A percentile compares a stretch with the other conserved stretches of the same genome.
Evolutionary conservation across 2,113 vertebrate genomes (phyloP).

Genomic region (Montifringilla adamsi): DNA sequence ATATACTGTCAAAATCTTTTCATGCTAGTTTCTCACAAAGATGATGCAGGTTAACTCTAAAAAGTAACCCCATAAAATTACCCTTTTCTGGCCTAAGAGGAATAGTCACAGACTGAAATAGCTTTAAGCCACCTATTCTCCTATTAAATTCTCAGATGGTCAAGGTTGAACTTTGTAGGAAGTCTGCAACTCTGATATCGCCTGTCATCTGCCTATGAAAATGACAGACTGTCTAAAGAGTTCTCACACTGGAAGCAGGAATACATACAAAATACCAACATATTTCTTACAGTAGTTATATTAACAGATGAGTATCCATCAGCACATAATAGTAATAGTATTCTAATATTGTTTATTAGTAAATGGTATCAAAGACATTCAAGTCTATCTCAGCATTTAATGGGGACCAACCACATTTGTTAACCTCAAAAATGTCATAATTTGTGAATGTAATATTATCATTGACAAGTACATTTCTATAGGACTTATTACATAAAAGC

Average conservation of each 20-base stretch:
- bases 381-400: neutral
- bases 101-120: neutral
- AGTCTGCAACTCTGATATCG: fast-evolving
- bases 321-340: neutral
- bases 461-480: neutral
- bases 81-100: neutral
- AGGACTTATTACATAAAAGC: neutral
- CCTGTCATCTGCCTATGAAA: neutral
- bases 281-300: neutral
- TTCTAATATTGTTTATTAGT: neutral
- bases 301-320: neutral
- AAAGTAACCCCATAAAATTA: neutral
- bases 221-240: neutral
- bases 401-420: neutral
- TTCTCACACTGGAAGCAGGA: neutral
- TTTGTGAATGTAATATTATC: neutral
- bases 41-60: neutral
- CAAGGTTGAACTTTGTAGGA: neutral
- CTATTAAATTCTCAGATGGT: neutral
- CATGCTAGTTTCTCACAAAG: neutral
- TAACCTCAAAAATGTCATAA: neutral
- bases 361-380: neutral
- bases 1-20: neutral
- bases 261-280: neutral
- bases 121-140: neutral